Evolutionary conservation across 2,888 invertebrate genomes (phyloP).

Genomic region (Bimastos eiseni): DNA sequence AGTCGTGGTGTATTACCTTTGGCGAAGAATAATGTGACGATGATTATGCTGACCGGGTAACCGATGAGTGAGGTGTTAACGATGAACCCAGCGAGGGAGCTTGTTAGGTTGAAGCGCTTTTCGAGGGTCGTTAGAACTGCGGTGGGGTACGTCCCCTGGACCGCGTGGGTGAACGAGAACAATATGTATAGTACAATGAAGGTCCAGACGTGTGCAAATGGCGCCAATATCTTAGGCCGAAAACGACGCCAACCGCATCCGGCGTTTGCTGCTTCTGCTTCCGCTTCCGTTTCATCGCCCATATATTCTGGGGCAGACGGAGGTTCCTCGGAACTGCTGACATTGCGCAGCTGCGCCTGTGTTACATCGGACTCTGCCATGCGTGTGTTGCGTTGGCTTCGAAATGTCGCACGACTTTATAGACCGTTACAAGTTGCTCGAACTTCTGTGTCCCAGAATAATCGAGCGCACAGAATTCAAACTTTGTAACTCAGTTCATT

Average conservation of each 20-base stretch:
- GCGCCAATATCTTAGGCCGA: background rate
- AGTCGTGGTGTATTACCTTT: constrained; percentile 24
- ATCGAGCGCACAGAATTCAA: no score
- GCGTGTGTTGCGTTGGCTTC: no score
- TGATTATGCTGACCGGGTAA: constrained; percentile 28
- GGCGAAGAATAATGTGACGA: constrained; percentile 30
- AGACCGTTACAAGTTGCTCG: no score
- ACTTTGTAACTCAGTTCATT: no score
- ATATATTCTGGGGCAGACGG: no score
- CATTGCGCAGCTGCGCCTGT: no score
- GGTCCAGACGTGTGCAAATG: constrained; percentile 25
- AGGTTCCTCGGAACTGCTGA: no score
- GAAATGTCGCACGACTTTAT: no score
- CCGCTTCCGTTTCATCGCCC: no score
- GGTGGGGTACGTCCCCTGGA: constrained; percentile 28
- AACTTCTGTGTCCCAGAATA: no score
- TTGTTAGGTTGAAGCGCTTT: constrained; percentile 32
- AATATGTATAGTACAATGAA: constrained; percentile 30
- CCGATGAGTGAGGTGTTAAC: constrained; percentile 29
- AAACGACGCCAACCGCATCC: background rate
- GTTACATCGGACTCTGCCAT: no score
- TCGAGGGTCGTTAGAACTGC: constrained; percentile 36
- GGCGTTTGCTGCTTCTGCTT: no score
- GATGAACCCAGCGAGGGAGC: constrained; percentile 28
- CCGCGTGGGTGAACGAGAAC: constrained; percentile 33